Evolutionary conservation across 1,140 invertebrate genomes (phyloP).

Genomic region (Temnothorax curvispinosus): DNA sequence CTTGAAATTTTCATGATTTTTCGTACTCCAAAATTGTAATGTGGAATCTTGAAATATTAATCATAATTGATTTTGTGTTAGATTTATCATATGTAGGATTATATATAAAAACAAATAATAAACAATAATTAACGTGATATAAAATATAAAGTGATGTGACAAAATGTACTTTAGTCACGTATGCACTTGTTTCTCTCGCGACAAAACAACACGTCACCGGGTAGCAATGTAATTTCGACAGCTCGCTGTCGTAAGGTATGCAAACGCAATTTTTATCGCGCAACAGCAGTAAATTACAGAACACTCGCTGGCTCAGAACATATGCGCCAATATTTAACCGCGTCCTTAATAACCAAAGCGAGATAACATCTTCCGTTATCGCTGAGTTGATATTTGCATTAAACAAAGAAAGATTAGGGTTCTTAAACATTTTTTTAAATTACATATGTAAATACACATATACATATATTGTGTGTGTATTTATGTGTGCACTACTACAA

Average conservation of each 20-base stretch:
- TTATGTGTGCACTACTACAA: too few relatives aligned
- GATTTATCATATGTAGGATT: background rate
- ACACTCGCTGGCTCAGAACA: background rate
- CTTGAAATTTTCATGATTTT: background rate
- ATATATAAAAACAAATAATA: background rate
- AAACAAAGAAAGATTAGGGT: background rate
- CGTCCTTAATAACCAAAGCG: background rate
- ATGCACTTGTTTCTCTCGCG: background rate
- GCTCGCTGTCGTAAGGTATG: background rate
- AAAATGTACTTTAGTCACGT: background rate
- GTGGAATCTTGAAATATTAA: background rate
- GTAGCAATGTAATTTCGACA: background rate
- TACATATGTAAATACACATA: background rate
- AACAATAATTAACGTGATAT: background rate
- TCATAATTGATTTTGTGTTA: background rate
- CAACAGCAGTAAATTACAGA: background rate
- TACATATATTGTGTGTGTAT: background rate
- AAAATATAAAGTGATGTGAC: background rate
- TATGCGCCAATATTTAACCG: constrained; percentile 42
- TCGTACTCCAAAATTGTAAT: background rate
- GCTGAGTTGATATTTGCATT: background rate
- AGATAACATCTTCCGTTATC: constrained; percentile 33
- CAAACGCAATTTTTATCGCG: background rate
- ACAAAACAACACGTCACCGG: constrained; percentile 6
- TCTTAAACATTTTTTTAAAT: background rate